A percentile compares a stretch with the other conserved stretches of the same genome.
Conservation (phyloP, 1,140 invertebrate genomes). For the Trichogramma pretiosum region DNA sequence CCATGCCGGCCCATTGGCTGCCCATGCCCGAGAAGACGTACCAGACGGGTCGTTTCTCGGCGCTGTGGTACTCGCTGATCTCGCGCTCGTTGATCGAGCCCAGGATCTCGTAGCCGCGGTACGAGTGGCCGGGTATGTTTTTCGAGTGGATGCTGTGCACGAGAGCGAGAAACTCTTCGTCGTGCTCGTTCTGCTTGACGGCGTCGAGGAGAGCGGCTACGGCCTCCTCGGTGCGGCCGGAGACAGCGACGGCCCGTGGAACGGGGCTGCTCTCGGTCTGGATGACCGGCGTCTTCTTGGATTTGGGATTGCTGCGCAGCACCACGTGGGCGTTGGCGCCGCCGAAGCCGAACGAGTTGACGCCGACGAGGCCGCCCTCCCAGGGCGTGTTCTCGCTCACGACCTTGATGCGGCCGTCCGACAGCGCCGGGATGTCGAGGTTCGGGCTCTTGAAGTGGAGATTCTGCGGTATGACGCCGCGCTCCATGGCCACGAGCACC, state of each 20-base stretch:
- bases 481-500: conserved; percentile 84
- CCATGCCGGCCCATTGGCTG: conserved; percentile 93
- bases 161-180: conserved; percentile 70
- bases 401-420: conserved; percentile 77
- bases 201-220: conserved; percentile 61
- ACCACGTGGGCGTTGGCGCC: conserved; percentile 92
- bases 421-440: conserved; percentile 76
- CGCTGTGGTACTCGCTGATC: conserved; percentile 30
- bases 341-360: conserved; percentile 97
- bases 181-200: conserved; percentile 47
- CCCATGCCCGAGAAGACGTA: conserved; percentile 96
- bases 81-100: conserved; percentile 42
- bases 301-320: conserved; percentile 68
- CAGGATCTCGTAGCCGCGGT: conserved; percentile 69
- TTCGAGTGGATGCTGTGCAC: conserved; percentile 64
- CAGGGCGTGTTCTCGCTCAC: conserved; percentile 70
- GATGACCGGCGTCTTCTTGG: conserved; percentile 50
- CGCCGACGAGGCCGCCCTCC: conserved; percentile 74
- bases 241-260: conserved; percentile 68
- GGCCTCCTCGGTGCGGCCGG: conserved; percentile 77
- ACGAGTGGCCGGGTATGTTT: conserved; percentile 61
- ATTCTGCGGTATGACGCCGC: conserved; percentile 78
- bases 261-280: conserved; percentile 43
- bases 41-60: conserved; percentile 74
- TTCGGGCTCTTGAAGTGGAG: conserved; percentile 84